Conservation (phyloP, 2,113 vertebrate genomes). For the Ochotona curzoniae region DNA sequence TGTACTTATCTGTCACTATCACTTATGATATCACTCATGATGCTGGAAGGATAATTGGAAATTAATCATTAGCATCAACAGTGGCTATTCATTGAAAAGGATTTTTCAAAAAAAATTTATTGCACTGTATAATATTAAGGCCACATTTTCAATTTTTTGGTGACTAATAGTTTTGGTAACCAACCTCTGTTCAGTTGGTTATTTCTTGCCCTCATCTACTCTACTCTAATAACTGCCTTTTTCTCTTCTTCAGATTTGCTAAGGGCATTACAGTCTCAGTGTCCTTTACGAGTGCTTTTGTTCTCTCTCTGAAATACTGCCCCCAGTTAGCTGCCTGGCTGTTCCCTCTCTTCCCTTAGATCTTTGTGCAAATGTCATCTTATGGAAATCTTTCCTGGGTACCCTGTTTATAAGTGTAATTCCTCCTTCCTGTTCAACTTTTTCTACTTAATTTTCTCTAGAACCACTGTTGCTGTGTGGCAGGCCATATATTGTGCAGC, state of each 20-base stretch:
- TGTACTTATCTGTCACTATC: neutral
- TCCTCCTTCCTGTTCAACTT: neutral
- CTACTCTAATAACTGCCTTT: neutral
- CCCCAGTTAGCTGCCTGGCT: neutral
- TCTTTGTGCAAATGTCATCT: constrained; percentile 45
- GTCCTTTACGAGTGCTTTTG: neutral
- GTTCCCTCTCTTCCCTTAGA: constrained; percentile 3
- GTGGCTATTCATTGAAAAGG: constrained; percentile 27
- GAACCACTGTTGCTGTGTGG: neutral
- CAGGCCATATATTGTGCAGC: constrained; percentile 31
- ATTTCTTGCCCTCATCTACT: neutral
- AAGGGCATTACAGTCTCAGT: neutral
- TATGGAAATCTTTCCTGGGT: constrained; percentile 38
- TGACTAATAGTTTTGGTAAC: neutral
- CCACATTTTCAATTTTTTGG: neutral
- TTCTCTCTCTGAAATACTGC: neutral
- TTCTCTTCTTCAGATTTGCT: neutral
- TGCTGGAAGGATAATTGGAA: neutral
- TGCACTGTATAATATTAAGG: neutral
- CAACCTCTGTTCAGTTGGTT: neutral
- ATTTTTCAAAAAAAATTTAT: constrained; percentile 1
- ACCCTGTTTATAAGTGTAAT: neutral
- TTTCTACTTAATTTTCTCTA: constrained; percentile 54
- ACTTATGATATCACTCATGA: neutral
- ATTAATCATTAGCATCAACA: neutral